phyloP scores from a whole-genome alignment of 2,113 vertebrate genomes.

The Elephas maximus region DNA sequence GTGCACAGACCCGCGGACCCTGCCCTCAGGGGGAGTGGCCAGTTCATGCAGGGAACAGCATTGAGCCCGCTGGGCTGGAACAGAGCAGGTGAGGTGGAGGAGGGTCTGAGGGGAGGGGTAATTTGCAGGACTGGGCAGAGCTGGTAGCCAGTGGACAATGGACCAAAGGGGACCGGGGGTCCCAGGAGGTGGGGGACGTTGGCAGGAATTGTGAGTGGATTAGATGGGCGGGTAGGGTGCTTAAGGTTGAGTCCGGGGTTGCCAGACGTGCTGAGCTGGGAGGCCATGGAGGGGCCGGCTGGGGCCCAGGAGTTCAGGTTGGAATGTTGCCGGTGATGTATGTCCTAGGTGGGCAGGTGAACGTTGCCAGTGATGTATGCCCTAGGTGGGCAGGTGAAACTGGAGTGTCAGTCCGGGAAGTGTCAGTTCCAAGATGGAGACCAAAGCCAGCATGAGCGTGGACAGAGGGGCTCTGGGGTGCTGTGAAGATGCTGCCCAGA shows the following conservation, averaged over 20 bases:
- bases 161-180: background rate
- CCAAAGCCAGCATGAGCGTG: background rate
- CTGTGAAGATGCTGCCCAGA: background rate
- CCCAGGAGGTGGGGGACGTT: background rate
- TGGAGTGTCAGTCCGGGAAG: background rate
- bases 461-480: no score
- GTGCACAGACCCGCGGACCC: background rate
- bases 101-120: no score
- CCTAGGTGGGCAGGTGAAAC: no score
- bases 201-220: no score
- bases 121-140: background rate
- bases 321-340: no score
- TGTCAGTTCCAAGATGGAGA: background rate
- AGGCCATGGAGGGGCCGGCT: background rate
- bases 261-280: background rate
- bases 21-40: background rate
- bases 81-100: background rate
- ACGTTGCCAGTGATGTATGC: no score
- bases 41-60: no score
- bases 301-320: background rate
- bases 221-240: no score
- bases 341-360: no score
- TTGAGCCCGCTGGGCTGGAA: no score
- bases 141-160: background rate
- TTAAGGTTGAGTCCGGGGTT: no score